Conservation (phyloP, 2,797 vertebrate species). For the Enteromius mattozi region DNA sequence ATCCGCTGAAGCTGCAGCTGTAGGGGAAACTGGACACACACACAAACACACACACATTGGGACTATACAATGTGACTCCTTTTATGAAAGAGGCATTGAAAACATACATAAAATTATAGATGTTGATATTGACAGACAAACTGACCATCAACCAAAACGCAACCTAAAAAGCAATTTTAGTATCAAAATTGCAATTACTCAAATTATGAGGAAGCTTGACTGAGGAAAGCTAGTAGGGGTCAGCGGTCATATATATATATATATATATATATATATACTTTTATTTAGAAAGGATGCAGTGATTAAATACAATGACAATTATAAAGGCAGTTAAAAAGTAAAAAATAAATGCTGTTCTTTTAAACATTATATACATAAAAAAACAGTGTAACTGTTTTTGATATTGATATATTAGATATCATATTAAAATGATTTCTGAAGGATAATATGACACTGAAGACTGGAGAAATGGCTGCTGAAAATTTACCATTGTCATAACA, state of each 20-base stretch:
- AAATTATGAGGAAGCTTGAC: neutral
- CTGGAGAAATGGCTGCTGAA: neutral
- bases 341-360: neutral
- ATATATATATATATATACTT: neutral
- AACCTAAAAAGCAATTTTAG: neutral
- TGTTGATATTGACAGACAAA: neutral
- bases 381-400: neutral
- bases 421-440: neutral
- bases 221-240: neutral
- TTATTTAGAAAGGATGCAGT: no score
- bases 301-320: neutral
- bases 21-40: slow-evolving; percentile 79
- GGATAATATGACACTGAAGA: no score
- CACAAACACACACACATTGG: slow-evolving; percentile 33
- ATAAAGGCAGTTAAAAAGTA: neutral
- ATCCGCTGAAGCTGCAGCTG: slow-evolving; percentile 99
- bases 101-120: slow-evolving; percentile 9
- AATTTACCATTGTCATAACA: neutral
- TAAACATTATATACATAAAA: neutral
- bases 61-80: slow-evolving; percentile 30
- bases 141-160: neutral
- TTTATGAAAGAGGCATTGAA: slow-evolving; percentile 12
- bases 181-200: neutral
- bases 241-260: neutral
- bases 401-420: neutral